Percentiles rank a stretch among this genome's conserved stretches.
These are phyloP conservation scores for Pilophorus perplexus DNA, from an alignment of 2,888 invertebrate genomes.

Conservation along the genomic window DNA sequence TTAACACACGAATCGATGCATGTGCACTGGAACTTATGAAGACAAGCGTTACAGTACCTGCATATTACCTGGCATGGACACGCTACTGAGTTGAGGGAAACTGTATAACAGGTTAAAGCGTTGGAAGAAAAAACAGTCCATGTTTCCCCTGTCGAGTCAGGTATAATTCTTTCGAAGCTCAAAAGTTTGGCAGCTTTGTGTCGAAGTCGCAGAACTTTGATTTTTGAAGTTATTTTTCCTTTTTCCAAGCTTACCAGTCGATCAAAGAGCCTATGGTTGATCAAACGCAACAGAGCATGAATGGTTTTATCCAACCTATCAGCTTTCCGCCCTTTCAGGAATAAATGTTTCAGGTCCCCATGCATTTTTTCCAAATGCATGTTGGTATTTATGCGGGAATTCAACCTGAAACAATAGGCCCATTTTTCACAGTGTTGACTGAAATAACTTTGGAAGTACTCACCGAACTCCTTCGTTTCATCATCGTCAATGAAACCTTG, in stretches of 20 bases:
- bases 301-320: constrained; percentile 38
- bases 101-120: too few relatives aligned
- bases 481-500: not conserved
- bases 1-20: too few relatives aligned
- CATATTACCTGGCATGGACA: too few relatives aligned
- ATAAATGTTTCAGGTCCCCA: constrained; percentile 45
- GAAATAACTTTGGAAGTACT: constrained; percentile 10
- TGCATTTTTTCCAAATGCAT: constrained; percentile 47
- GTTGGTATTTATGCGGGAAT: too few relatives aligned
- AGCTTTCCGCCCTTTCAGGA: constrained; percentile 44
- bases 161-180: not conserved
- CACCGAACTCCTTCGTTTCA: constrained; percentile 3
- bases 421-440: not conserved
- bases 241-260: constrained; percentile 7
- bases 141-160: not conserved
- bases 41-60: too few relatives aligned
- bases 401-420: constrained; percentile 47
- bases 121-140: constrained; percentile 27
- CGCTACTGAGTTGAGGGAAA: too few relatives aligned
- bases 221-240: not conserved
- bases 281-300: constrained; percentile 4
- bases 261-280: constrained; percentile 17
- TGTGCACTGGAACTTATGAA: too few relatives aligned
- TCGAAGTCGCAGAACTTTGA: not conserved
- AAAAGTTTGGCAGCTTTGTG: not conserved